Percentiles rank a stretch among this genome's conserved stretches.
Evolutionary conservation across 2,888 invertebrate species (phyloP).

Genomic region (Polymixis lichenea): DNA sequence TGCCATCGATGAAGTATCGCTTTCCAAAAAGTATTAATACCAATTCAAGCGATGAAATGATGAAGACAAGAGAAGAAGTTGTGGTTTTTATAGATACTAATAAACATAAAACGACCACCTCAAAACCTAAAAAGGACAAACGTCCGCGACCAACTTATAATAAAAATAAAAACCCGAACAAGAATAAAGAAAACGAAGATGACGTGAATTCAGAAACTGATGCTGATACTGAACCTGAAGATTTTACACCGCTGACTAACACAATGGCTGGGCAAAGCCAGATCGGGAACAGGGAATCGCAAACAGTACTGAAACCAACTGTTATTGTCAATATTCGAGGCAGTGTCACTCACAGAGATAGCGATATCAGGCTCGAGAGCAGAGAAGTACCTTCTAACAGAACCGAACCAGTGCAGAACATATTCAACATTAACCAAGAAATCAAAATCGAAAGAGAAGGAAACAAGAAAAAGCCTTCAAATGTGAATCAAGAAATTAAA

Average conservation of each 20-base stretch:
- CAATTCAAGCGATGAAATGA: slow-evolving; percentile 66
- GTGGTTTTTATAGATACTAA: slow-evolving; percentile 80
- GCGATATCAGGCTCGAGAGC: slow-evolving; percentile 83
- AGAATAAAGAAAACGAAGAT: slow-evolving; percentile 66
- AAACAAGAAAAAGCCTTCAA: slow-evolving; percentile 65
- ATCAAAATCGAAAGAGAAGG: slow-evolving; percentile 80
- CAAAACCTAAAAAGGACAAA: slow-evolving; percentile 76
- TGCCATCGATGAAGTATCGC: slow-evolving; percentile 83
- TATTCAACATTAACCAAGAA: slow-evolving; percentile 88
- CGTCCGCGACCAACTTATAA: slow-evolving; percentile 59
- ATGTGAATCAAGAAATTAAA: slow-evolving; percentile 75
- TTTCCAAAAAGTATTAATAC: slow-evolving; percentile 80
- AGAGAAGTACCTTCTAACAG: slow-evolving; percentile 72
- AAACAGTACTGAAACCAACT: slow-evolving; percentile 87
- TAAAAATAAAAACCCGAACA: slow-evolving; percentile 71
- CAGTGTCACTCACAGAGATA: slow-evolving; percentile 82
- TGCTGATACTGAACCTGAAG: slow-evolving; percentile 64
- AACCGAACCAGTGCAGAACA: slow-evolving; percentile 75
- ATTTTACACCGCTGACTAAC: slow-evolving; percentile 77
- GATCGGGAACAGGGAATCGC: slow-evolving; percentile 86
- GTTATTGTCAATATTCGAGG: slow-evolving; percentile 87
- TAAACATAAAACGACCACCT: slow-evolving; percentile 72
- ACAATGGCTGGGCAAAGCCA: slow-evolving; percentile 86
- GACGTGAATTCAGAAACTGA: slow-evolving; percentile 61
- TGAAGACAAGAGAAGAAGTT: slow-evolving; percentile 78